Conservation (phyloP, 2,797 vertebrate genomes). For the Myripristis murdjan region DNA sequence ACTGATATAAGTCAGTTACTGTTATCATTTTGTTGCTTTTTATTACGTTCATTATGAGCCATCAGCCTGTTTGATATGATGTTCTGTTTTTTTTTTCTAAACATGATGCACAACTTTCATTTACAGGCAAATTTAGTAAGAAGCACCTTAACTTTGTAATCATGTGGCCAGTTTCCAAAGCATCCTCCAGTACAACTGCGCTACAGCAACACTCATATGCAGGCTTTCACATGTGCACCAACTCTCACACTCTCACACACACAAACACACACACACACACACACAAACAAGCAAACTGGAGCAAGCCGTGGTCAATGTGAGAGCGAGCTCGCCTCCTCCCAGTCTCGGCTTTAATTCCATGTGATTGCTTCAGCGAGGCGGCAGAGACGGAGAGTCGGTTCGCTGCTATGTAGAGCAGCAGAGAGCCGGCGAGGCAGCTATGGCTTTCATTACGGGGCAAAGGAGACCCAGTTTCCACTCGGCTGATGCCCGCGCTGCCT, state of each 20-base stretch:
- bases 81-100: too few species aligned
- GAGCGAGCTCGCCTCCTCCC: constrained; percentile 30
- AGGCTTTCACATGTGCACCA: not conserved
- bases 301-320: constrained; percentile 24
- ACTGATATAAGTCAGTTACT: too few species aligned
- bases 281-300: constrained; percentile 23
- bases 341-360: constrained; percentile 45
- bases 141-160: too few species aligned
- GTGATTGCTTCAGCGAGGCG: constrained; percentile 20
- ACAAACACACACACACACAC: constrained; percentile 3
- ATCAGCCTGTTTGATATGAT: too few species aligned
- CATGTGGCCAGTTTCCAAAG: too few species aligned
- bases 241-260: not conserved
- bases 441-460: constrained; percentile 52
- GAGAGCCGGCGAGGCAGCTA: constrained; percentile 33
- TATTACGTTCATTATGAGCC: too few species aligned
- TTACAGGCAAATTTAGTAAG: too few species aligned
- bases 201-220: too few species aligned
- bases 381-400: constrained; percentile 40
- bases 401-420: constrained; percentile 40
- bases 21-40: too few species aligned
- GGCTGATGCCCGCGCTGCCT: constrained; percentile 28
- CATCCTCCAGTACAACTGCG: too few species aligned
- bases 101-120: too few species aligned
- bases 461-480: constrained; percentile 53